Evolutionary conservation across 2,797 vertebrate species (phyloP).

Genomic region (Scarus forsteni): DNA sequence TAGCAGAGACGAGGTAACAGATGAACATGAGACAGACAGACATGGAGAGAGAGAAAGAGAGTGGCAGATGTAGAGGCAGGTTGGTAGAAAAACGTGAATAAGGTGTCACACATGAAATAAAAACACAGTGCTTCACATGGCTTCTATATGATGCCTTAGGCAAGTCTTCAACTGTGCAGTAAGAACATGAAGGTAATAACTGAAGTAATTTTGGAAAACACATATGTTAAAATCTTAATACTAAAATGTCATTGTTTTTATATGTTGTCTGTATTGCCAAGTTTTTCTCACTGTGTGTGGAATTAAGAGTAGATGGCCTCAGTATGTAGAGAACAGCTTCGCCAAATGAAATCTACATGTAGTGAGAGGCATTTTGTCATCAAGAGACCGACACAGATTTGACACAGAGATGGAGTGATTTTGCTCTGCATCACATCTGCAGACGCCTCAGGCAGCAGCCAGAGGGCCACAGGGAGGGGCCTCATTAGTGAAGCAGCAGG

Average conservation of each 20-base stretch:
- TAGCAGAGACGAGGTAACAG: not conserved
- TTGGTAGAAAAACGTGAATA: conserved; percentile 19
- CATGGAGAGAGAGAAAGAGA: conserved; percentile 9
- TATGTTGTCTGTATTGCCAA: no score
- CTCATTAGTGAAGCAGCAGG: conserved; percentile 35
- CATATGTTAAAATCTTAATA: no score
- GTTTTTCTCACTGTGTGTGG: no score
- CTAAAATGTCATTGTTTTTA: no score
- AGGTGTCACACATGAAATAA: conserved; percentile 21
- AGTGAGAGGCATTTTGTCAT: not conserved
- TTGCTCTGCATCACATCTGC: conserved; percentile 18
- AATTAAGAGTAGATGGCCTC: not conserved
- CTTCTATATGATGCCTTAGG: conserved; percentile 5
- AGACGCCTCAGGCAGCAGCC: conserved; percentile 29
- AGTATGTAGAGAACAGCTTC: not conserved
- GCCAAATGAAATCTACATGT: not conserved
- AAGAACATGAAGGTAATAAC: not conserved
- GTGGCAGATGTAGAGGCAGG: conserved; percentile 19
- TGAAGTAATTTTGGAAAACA: no score
- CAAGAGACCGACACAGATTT: not conserved
- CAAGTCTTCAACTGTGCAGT: conserved; percentile 14
- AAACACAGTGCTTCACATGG: conserved; percentile 14
- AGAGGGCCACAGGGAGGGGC: conserved; percentile 33
- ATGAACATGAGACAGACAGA: conserved; percentile 2
- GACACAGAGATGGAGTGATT: conserved; percentile 1